A percentile compares a stretch with the other conserved stretches of the same genome.
These are phyloP conservation scores for Atta colombica DNA, from an alignment of 1,140 invertebrate species.

Conservation along the genomic window DNA sequence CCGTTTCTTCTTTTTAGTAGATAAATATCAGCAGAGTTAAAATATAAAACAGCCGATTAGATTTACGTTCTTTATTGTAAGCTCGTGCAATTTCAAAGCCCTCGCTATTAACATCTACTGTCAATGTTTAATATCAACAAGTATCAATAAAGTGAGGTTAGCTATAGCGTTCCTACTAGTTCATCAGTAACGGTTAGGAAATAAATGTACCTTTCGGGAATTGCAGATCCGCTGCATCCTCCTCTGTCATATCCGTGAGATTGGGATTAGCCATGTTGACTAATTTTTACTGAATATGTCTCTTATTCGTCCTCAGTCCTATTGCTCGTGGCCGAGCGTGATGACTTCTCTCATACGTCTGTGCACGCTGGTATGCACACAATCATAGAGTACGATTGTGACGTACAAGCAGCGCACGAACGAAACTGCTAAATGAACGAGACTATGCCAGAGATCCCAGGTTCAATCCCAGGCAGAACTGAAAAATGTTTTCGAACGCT, in stretches of 20 bases:
- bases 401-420: too few relatives aligned
- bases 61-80: neutral
- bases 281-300: neutral
- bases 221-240: constrained; percentile 94
- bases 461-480: too few relatives aligned
- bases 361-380: too few relatives aligned
- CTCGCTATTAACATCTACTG: neutral
- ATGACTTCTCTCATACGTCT: too few relatives aligned
- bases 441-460: too few relatives aligned
- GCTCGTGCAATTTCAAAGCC: neutral
- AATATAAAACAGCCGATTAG: neutral
- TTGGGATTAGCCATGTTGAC: constrained; percentile 80
- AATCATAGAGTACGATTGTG: too few relatives aligned
- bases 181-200: neutral
- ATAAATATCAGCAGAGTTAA: neutral
- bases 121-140: neutral
- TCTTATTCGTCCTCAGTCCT: too few relatives aligned
- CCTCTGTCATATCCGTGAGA: constrained; percentile 90
- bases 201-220: constrained; percentile 93
- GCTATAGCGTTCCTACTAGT: neutral
- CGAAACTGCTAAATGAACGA: too few relatives aligned
- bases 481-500: too few relatives aligned
- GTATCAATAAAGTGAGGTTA: constrained; percentile 59
- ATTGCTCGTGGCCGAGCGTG: too few relatives aligned
- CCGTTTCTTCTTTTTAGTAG: neutral